A percentile compares a stretch with the other conserved stretches of the same genome.
phyloP scores from a whole-genome alignment of 2,797 vertebrate genomes.

The Rhynchonycteris naso region DNA sequence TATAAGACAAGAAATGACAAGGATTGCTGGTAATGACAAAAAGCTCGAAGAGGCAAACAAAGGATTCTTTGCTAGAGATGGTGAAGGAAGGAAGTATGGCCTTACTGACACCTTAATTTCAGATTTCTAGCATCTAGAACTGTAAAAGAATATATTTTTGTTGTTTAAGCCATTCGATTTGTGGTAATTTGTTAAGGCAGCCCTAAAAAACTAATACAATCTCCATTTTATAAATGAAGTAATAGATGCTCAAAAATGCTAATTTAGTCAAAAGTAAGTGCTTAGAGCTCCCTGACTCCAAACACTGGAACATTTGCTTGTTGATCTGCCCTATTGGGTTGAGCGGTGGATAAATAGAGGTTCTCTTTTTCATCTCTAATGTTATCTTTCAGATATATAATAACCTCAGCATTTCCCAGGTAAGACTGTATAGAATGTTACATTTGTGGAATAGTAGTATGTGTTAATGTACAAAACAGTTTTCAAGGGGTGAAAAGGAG shows the following conservation, averaged over 20 bases:
- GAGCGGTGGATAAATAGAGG: accelerated
- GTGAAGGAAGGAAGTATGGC: background rate
- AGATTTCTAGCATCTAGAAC: background rate
- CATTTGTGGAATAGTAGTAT: background rate
- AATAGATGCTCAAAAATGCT: background rate
- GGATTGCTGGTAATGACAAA: background rate
- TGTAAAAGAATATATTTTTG: background rate
- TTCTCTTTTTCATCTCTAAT: background rate
- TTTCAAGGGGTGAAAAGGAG: background rate
- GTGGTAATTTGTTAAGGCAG: background rate
- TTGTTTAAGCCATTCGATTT: background rate
- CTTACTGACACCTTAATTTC: background rate
- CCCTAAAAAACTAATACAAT: background rate
- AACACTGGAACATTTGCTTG: background rate
- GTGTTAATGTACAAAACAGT: background rate
- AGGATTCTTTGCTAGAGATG: background rate
- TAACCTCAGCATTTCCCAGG: background rate
- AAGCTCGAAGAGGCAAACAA: background rate
- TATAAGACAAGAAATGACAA: background rate
- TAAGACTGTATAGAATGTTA: background rate
- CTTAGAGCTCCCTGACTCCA: background rate
- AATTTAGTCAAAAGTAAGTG: background rate
- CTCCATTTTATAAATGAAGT: background rate
- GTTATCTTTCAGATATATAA: background rate
- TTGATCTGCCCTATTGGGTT: background rate